Evolutionary conservation across 2,888 invertebrate species (phyloP), one percentile per base, ranked within the genome.

Genomic region (Muscina levida): DNA sequence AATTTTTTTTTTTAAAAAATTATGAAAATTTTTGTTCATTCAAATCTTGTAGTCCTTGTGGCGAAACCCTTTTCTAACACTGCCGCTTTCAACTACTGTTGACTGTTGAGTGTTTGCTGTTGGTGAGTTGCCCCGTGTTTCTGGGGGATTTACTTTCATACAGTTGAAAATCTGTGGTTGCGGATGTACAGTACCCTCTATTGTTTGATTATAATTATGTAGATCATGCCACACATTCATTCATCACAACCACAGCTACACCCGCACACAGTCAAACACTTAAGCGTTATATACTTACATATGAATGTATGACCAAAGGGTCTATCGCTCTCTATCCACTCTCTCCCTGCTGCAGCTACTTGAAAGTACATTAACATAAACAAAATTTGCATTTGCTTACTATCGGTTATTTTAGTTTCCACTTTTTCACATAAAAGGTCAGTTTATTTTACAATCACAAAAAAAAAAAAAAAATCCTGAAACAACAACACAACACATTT

Each of bases 151-250:
- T 31, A 51, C 5, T 37, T 37, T n/a, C n/a, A n/a, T n/a, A n/a
- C n/a, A 10, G 17, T 1, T 59, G 59, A 39, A 59, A 37, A 8
- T n/a, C 59, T 59, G 17, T 59, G 37, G 59, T 37, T 59, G 31
- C 37, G 26, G 26, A 56, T 56, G 57, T n/a, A 31, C 57, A 57
- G 31, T 57, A 57, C 31, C 15, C 39, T 59, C 8, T 59, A 59
- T 37, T 59, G 59, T 59, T 59, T 59, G 39, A 39, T 59, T 59
- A 59, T 59, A 59, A 59, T 59, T 59, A 59, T 59, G 59, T 37
- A 59, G 15, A 59, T 59, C 8, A 39, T 59, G 26, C n/a, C 1
- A 1, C 24, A 26, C n/a, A n/a, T n/a, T n/a, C n/a, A n/a, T n/a
- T n/a, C n/a, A n/a, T n/a, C n/a, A n/a, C n/a, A n/a, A n/a, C n/a